Conservation (phyloP, 2,113 vertebrate genomes). For the Ceyx margarethae region DNA sequence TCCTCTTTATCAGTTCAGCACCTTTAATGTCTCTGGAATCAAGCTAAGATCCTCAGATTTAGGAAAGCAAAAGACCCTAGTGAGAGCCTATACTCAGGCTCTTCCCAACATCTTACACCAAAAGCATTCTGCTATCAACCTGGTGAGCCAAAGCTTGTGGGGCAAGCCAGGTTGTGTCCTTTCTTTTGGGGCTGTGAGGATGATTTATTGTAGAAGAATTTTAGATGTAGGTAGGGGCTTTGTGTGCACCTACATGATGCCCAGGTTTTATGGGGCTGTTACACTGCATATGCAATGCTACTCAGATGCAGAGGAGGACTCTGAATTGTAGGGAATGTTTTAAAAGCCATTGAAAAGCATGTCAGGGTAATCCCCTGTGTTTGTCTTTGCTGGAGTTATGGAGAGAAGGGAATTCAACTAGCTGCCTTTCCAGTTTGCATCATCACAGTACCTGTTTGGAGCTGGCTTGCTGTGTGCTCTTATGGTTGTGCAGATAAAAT, state of each 20-base stretch:
- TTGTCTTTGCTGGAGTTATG: neutral
- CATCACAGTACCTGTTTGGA: neutral
- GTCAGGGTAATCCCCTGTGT: neutral
- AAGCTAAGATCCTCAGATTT: neutral
- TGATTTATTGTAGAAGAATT: neutral
- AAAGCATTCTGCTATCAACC: neutral
- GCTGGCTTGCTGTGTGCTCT: neutral
- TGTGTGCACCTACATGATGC: neutral
- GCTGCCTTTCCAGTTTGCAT: neutral
- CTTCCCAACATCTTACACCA: neutral
- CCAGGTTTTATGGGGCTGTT: neutral
- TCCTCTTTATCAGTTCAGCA: neutral
- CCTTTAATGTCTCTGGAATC: constrained; percentile 8
- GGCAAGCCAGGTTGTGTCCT: neutral
- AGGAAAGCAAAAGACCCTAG: neutral
- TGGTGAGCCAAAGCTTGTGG: neutral
- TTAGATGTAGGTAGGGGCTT: accelerated
- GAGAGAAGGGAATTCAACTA: neutral
- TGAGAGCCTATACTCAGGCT: neutral
- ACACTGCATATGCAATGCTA: neutral
- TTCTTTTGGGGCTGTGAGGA: neutral
- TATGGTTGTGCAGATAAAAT: neutral
- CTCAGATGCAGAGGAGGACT: neutral
- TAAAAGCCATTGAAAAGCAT: neutral
- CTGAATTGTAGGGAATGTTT: neutral